phyloP scores from a whole-genome alignment of 2,113 vertebrate species.

The Rhadina sibilatrix region DNA sequence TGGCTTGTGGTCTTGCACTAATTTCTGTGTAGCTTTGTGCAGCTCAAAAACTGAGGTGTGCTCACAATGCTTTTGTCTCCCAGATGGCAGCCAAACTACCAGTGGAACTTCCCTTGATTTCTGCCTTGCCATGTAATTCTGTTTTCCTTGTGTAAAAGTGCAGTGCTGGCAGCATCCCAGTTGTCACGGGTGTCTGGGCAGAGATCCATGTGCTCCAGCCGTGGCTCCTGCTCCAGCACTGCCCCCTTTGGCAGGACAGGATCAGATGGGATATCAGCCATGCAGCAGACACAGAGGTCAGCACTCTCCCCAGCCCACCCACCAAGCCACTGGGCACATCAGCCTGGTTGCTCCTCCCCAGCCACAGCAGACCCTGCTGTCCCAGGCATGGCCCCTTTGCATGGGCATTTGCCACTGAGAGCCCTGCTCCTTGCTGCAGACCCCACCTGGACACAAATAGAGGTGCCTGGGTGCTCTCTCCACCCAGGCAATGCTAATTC shows the following conservation, averaged over 20 bases:
- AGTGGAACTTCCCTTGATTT: not conserved
- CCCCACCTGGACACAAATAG: rapidly evolving
- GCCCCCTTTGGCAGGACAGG: not conserved
- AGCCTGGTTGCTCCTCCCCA: not conserved
- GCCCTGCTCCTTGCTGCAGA: not conserved
- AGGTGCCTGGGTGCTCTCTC: not conserved
- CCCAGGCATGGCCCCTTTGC: not conserved
- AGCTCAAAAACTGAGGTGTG: not conserved
- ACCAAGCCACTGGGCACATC: not conserved
- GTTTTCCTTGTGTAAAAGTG: not conserved
- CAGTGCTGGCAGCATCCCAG: not conserved
- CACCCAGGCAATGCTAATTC: not conserved
- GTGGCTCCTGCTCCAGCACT: not conserved
- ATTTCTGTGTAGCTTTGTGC: not conserved
- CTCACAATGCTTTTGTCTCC: not conserved
- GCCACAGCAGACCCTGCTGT: not conserved
- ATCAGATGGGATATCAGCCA: not conserved
- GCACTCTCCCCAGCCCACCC: not conserved
- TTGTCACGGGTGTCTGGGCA: rapidly evolving
- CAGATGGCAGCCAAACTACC: not conserved
- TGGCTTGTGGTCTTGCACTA: not conserved
- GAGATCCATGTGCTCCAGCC: not conserved
- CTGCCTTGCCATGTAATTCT: not conserved
- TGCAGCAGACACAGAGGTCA: not conserved
- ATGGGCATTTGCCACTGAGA: not conserved